phyloP scores from a whole-genome alignment of 2,797 vertebrate genomes.

The Fratercula arctica region DNA sequence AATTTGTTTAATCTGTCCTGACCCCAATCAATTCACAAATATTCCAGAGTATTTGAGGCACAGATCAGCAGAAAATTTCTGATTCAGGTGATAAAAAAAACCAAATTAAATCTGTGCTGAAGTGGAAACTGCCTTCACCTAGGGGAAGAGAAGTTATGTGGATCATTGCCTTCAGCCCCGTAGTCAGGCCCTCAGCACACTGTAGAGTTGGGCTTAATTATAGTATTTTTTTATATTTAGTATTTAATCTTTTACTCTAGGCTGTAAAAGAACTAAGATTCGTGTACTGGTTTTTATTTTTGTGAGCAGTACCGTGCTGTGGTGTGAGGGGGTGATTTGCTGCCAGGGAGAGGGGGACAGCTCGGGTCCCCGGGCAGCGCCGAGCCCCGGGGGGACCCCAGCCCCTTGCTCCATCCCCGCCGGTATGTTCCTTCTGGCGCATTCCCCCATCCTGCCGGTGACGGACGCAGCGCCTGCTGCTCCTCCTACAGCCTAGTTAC shows the following conservation, averaged over 20 bases:
- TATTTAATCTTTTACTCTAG: conserved; percentile 18
- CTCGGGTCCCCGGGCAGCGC: not conserved
- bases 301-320: not conserved
- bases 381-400: accelerated
- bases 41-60: not conserved
- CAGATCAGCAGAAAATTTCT: not conserved
- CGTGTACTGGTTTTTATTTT: not conserved
- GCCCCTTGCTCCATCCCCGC: not conserved
- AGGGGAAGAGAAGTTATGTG: not conserved
- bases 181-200: not conserved
- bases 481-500: not conserved
- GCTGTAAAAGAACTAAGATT: not conserved
- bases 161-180: not conserved
- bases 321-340: not conserved
- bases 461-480: not conserved
- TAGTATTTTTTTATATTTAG: not conserved
- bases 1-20: not conserved
- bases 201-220: not conserved
- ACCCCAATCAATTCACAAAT: not conserved
- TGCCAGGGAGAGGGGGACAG: accelerated
- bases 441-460: not conserved
- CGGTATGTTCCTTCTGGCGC: not conserved
- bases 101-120: not conserved
- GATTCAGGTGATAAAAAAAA: not conserved
- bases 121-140: not conserved